Conservation (phyloP, 2,888 invertebrate genomes). For the Caenorhabditis parvicauda region DNA sequence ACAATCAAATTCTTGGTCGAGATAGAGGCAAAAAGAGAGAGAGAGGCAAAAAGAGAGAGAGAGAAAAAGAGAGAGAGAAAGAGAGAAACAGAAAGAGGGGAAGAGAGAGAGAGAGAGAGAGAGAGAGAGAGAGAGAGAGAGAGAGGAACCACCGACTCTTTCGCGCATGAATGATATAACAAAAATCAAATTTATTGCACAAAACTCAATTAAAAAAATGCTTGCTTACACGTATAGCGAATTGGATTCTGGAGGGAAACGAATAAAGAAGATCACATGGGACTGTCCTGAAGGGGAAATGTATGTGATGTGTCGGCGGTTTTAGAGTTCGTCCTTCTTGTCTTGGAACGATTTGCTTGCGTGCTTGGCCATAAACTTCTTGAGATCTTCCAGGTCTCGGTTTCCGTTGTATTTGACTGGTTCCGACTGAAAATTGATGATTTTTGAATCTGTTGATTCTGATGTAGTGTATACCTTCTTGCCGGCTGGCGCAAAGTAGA, state of each 20-base stretch:
- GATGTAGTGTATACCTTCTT: no score
- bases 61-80: neutral
- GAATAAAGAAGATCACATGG: no score
- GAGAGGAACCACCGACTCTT: no score
- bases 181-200: constrained; percentile 2
- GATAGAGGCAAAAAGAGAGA: neutral
- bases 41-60: neutral
- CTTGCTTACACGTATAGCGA: no score
- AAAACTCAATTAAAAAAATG: no score
- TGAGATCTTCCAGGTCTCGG: constrained; percentile 56
- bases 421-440: constrained; percentile 24
- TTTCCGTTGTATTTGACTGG: constrained; percentile 59
- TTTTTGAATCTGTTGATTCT: neutral
- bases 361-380: constrained; percentile 57
- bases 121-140: neutral
- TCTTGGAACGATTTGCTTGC: constrained; percentile 57
- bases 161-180: neutral
- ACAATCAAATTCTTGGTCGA: neutral
- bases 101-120: neutral
- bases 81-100: neutral
- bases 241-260: no score
- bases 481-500: constrained; percentile 66
- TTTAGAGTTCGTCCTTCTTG: constrained; percentile 54
- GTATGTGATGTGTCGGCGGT: no score
- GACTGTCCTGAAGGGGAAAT: no score